These are phyloP conservation scores for Mobula birostris DNA, from an alignment of 2,113 vertebrate genomes.

Conservation along the genomic window DNA sequence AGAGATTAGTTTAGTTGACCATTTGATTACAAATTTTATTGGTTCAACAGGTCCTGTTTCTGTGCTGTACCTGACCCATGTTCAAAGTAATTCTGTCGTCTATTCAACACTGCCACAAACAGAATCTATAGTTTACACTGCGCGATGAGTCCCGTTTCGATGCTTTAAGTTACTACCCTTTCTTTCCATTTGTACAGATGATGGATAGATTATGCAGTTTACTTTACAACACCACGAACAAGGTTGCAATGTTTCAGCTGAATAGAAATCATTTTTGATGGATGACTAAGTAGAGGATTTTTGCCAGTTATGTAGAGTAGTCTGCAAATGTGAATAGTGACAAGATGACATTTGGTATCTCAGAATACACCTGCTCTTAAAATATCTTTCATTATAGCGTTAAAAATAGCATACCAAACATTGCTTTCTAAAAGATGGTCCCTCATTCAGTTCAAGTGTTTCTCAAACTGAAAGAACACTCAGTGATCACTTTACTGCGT, in stretches of 20 bases:
- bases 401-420: not conserved
- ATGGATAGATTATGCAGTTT: not conserved
- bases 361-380: not conserved
- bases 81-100: not conserved
- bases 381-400: not conserved
- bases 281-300: not conserved
- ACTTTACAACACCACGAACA: not conserved
- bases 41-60: too few species aligned
- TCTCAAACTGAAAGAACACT: not conserved
- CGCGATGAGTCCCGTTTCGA: not conserved
- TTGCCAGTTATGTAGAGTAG: not conserved
- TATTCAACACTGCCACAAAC: not conserved
- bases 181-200: not conserved
- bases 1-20: too few species aligned
- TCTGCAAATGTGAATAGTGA: not conserved
- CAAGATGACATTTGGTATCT: not conserved
- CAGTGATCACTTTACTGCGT: too few species aligned
- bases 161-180: not conserved
- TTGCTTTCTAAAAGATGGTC: not conserved
- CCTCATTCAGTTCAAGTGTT: not conserved
- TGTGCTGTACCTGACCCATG: too few species aligned
- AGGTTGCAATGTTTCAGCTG: slow-evolving; percentile 25
- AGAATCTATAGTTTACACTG: not conserved
- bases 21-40: too few species aligned
- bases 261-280: slow-evolving; percentile 12